A percentile compares a stretch with the other conserved stretches of the same genome.
Evolutionary conservation across 2,888 invertebrate species (phyloP).

Genomic region (Lapara coniferarum): DNA sequence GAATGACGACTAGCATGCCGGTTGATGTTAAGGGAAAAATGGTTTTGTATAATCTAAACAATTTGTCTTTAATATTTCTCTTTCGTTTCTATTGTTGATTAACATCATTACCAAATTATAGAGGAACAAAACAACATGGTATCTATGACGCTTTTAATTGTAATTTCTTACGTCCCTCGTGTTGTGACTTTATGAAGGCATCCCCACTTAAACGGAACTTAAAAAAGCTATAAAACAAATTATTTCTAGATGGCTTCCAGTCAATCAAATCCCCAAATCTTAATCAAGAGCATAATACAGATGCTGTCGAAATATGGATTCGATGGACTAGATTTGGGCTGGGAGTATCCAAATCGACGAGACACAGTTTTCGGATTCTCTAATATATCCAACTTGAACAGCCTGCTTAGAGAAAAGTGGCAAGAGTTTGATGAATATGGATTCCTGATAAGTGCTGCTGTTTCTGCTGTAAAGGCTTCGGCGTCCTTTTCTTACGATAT

Average conservation of each 20-base stretch:
- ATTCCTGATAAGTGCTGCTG: conserved; percentile 83
- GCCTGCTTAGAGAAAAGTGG: conserved; percentile 82
- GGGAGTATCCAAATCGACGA: conserved; percentile 87
- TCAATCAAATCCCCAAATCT: conserved; percentile 69
- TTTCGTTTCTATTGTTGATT: no score
- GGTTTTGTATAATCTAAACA: no score
- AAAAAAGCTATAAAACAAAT: not conserved
- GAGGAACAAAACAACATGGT: no score
- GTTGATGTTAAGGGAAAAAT: no score
- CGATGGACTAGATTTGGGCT: conserved; percentile 89
- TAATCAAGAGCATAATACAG: conserved; percentile 81
- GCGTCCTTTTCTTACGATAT: conserved; percentile 85
- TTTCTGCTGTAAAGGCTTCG: conserved; percentile 76
- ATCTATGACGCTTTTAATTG: no score
- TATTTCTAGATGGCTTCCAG: conserved; percentile 67
- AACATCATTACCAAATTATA: no score
- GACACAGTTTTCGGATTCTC: conserved; percentile 68
- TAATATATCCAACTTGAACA: conserved; percentile 80
- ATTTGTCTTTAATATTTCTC: no score
- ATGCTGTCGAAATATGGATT: conserved; percentile 84
- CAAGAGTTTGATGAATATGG: conserved; percentile 79
- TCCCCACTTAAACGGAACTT: no score
- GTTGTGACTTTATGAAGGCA: no score
- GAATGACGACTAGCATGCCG: no score
- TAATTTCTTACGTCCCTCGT: no score